Percentiles rank a stretch among this genome's conserved stretches.
These are phyloP conservation scores for Anguilla pacifica DNA, from an alignment of 2,797 vertebrate genomes.

Conservation along the genomic window DNA sequence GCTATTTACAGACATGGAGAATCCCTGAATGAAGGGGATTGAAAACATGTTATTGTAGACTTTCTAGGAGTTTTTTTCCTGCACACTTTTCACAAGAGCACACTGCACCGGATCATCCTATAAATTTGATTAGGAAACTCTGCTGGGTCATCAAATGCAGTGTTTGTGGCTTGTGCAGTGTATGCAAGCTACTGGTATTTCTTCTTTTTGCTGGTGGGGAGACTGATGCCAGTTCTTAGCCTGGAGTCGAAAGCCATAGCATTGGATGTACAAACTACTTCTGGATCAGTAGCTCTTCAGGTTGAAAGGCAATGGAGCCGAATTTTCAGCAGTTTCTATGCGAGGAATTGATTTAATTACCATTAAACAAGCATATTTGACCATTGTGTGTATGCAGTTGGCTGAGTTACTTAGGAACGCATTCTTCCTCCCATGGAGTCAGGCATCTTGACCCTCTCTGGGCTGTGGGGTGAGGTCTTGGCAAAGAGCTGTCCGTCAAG, in stretches of 20 bases:
- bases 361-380: conserved; percentile 57
- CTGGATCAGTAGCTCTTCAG: not conserved
- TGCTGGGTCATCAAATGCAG: not conserved
- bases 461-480: not conserved
- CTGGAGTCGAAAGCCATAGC: not conserved
- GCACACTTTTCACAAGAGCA: not conserved
- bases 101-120: not conserved
- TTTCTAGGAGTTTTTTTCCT: not conserved
- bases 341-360: conserved; percentile 37
- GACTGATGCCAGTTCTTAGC: not conserved
- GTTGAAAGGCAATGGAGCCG: not conserved
- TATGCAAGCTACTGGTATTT: not conserved
- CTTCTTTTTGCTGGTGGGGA: not conserved
- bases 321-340: not conserved
- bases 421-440: conserved; percentile 43
- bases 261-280: not conserved
- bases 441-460: not conserved
- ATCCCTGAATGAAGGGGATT: not conserved
- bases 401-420: conserved; percentile 58
- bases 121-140: not conserved
- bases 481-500: not conserved
- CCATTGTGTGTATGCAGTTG: conserved; percentile 55
- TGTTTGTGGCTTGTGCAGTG: not conserved
- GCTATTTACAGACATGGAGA: not conserved
- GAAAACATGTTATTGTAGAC: not conserved